Evolutionary conservation across 2,113 vertebrate genomes (phyloP).

Genomic region (Xenopus laevis): DNA sequence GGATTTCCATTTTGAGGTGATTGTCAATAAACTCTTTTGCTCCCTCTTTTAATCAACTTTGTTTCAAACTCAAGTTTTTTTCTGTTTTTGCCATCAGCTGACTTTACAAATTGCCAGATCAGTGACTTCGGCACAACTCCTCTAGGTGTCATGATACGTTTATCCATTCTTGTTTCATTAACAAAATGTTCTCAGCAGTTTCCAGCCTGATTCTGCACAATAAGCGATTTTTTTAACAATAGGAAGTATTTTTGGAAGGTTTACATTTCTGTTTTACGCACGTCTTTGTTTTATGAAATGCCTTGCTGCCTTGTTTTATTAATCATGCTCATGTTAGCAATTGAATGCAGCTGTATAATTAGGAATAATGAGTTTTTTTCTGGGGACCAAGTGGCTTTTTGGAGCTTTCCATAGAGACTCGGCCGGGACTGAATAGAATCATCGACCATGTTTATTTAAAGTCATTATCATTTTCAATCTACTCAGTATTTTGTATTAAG

Average conservation of each 20-base stretch:
- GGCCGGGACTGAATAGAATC: neutral
- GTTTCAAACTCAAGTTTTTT: too few relatives aligned
- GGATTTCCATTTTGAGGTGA: too few relatives aligned
- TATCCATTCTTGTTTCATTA: slow-evolving; percentile 28
- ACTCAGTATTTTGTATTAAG: neutral
- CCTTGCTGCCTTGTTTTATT: slow-evolving; percentile 4
- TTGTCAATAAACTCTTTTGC: too few relatives aligned
- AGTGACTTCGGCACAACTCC: neutral
- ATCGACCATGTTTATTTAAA: neutral
- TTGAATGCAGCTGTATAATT: neutral
- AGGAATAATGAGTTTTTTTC: neutral
- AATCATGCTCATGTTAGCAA: slow-evolving; percentile 18
- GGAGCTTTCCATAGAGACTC: neutral
- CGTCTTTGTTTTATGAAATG: slow-evolving; percentile 6
- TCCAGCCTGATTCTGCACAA: neutral
- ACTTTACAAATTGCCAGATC: slow-evolving; percentile 12
- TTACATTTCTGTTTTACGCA: neutral
- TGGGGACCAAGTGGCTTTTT: neutral
- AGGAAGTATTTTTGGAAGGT: slow-evolving; percentile 22
- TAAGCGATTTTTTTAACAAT: slow-evolving; percentile 28
- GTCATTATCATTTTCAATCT: too few relatives aligned
- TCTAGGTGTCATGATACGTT: neutral
- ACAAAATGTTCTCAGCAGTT: slow-evolving; percentile 12
- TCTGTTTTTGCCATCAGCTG: too few relatives aligned
- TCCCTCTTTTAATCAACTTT: too few relatives aligned